Evolutionary conservation across 2,797 vertebrate species (phyloP), one percentile per base, ranked within the genome.

Genomic region (Sebastiscus albofasciatus): DNA sequence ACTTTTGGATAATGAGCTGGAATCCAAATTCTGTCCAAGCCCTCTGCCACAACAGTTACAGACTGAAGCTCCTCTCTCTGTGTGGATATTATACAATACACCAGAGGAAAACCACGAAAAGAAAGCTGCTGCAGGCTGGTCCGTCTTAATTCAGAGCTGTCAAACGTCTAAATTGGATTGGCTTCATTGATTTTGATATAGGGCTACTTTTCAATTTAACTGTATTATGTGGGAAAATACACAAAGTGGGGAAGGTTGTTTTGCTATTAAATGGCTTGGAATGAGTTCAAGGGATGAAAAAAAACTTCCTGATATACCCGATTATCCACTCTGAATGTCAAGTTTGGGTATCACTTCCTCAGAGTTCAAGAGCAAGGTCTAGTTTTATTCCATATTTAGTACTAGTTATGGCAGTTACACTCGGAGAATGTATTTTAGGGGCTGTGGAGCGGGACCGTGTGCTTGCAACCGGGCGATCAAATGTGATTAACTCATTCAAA

Each of bases 171-270:
- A 74, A 80, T 76, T 85, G 76, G 71, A 82, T 71, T 14, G 13
- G 66, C 72, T 73, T 81, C 75, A 73, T 16, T 75, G 62, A 39
- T 81, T 85, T 87, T 78, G 68, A 73, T 76, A 71, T 33, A 39
- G 24, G 27, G 34, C 49, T 31, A 3, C 16, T 55, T 59, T 67
- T 64, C 22, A 33, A 67, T 68, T 42, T 18, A 34, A 22, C 26
- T 81, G 31, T 33, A 26, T 73, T 55, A 34, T 61, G 72, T 59
- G 49, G 12, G 69, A 42, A 69, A 18, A 65, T 49, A 12, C n/a
- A 59, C 34, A 22, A 22, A 59, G 66, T 20, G 2, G 36, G 46
- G 33, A 22, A 76, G 29, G 31, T 73, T n/a, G 29, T 62, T 61
- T 62, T 61, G 22, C 26, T 71, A 26, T 58, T n/a, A 31, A 55